Evolutionary conservation across 1,140 invertebrate genomes (phyloP), one percentile per base, ranked within the genome.

Genomic region (Drosophila lowei): DNA sequence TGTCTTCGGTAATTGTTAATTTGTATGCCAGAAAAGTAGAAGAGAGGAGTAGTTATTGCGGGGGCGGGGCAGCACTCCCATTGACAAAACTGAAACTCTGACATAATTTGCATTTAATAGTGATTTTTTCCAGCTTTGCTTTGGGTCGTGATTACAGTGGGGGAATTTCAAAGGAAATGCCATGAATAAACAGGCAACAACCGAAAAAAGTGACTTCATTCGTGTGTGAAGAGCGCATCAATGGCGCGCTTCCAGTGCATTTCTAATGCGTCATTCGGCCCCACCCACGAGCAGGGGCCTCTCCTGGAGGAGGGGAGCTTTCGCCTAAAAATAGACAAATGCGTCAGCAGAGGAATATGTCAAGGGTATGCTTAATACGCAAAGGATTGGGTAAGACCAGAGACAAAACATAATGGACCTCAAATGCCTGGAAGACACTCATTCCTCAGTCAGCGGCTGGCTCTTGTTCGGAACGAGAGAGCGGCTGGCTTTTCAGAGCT

Each of bases 91-190:
- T 86, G 34, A 38, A 38, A 11, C 34, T 38, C 11, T 38, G 80
- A 86, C 72, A 85, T 85, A 86, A 85, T 85, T 85, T 85, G 81
- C 81, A 85, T 85, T 85, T 77, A 80, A 86, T 84, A 77, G 66
- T 72, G 2, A 41, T 15, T 63, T 73, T 61, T 73, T 70, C 47
- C 55, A 28, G 8, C 28, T 58, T 48, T 50, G 23, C 23, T 73
- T 28, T 46, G 15, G 41, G 38, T 63, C 58, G 58, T 83, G 55
- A 70, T 68, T 52, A 38, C 58, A 62, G 15, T 62, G 43, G 57
- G 3, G 30, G 23, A 15, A n/a, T 62, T 60, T 75, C 72, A 44
- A 52, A 59, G 64, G 46, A 70, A 70, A 28, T 71, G 54, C 43
- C 46, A 46, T 42, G 28, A 71, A 70, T 59, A 50, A 56, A 57